These are phyloP conservation scores for Timema podura DNA, from an alignment of 2,888 invertebrate genomes.

Conservation along the genomic window DNA sequence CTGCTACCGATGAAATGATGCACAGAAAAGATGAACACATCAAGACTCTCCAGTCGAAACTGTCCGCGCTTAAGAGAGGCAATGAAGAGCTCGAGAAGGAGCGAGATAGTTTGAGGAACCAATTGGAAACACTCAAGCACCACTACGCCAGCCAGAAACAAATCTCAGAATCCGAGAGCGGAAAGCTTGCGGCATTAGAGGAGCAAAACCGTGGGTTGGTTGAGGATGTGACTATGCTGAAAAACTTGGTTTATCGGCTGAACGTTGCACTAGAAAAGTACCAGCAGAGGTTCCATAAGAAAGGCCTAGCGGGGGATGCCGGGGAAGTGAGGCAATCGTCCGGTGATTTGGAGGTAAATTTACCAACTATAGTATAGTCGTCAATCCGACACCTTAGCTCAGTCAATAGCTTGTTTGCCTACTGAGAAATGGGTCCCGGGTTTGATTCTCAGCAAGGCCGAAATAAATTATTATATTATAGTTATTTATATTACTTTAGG, in stretches of 20 bases:
- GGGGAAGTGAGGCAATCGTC: too few relatives aligned
- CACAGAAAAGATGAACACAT: conserved; percentile 58
- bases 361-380: conserved; percentile 35
- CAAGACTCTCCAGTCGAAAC: conserved; percentile 51
- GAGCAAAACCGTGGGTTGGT: conserved; percentile 53
- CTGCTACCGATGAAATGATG: conserved; percentile 39
- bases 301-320: neutral
- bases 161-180: neutral
- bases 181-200: conserved; percentile 6
- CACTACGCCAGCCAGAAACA: too few relatives aligned
- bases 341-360: too few relatives aligned
- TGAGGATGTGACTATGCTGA: conserved; percentile 68
- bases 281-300: conserved; percentile 62
- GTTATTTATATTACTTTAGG: too few relatives aligned
- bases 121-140: conserved; percentile 13
- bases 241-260: conserved; percentile 71
- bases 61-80: conserved; percentile 18
- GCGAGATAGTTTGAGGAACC: conserved; percentile 9
- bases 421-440: too few relatives aligned
- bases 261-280: conserved; percentile 74
- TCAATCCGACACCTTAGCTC: neutral
- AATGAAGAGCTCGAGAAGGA: conserved; percentile 19
- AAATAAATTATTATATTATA: too few relatives aligned
- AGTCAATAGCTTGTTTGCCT: too few relatives aligned
- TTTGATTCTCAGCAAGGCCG: too few relatives aligned